A percentile compares a stretch with the other conserved stretches of the same genome.
These are phyloP conservation scores for Perca fluviatilis DNA, from an alignment of 2,113 vertebrate genomes.

Conservation along the genomic window DNA sequence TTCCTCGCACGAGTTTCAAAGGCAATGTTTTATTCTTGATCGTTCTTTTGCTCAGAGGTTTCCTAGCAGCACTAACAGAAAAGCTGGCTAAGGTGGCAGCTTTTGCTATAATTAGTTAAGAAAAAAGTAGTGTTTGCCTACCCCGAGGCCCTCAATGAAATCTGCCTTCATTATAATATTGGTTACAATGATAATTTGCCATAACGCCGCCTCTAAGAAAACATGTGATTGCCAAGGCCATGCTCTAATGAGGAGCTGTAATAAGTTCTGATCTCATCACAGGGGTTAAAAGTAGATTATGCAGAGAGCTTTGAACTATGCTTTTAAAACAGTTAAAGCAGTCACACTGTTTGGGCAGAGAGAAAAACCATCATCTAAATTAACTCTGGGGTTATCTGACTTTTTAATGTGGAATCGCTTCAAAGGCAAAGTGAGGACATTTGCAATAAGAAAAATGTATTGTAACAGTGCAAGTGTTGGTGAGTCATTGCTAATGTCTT, in stretches of 20 bases:
- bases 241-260: conserved; percentile 69
- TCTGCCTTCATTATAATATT: conserved; percentile 65
- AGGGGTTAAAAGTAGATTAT: conserved; percentile 70
- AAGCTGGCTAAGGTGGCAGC: conserved; percentile 61
- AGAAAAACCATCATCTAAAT: conserved; percentile 65
- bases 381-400: conserved; percentile 67
- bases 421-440: conserved; percentile 63
- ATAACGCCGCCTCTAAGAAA: conserved; percentile 56
- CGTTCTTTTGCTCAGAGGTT: conserved; percentile 55
- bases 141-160: conserved; percentile 49
- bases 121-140: conserved; percentile 43
- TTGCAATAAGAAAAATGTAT: conserved; percentile 54
- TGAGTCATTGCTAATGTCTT: conserved; percentile 56
- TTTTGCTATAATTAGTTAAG: conserved; percentile 65
- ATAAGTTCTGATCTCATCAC: conserved; percentile 73
- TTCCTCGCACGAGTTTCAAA: conserved; percentile 43
- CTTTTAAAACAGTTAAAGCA: conserved; percentile 63
- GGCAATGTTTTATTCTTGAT: conserved; percentile 52
- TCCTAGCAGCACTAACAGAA: conserved; percentile 48
- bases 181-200: conserved; percentile 64
- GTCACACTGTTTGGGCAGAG: conserved; percentile 37
- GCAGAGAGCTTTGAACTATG: conserved; percentile 55
- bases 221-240: conserved; percentile 57
- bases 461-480: conserved; percentile 52
- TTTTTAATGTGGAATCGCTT: conserved; percentile 67